Conservation (phyloP, 2,888 invertebrate genomes). For the Petrolisthes cinctipes region DNA sequence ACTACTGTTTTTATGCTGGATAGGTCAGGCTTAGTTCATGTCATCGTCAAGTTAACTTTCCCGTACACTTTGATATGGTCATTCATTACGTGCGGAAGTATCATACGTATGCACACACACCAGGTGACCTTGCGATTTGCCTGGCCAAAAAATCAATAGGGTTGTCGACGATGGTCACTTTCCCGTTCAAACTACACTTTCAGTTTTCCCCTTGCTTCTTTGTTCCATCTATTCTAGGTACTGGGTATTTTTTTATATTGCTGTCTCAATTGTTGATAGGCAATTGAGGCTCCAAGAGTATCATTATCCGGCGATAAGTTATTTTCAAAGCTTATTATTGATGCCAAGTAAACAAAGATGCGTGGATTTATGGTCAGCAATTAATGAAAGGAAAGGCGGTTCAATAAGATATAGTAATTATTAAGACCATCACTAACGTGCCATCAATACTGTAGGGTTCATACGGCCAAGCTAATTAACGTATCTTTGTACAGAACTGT, state of each 20-base stretch:
- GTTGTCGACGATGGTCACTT: constrained; percentile 28
- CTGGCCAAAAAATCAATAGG: constrained; percentile 51
- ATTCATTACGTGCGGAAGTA: neutral
- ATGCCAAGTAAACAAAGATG: too few species aligned
- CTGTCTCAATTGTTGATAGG: too few species aligned
- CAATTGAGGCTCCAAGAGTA: too few species aligned
- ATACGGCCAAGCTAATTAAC: too few species aligned
- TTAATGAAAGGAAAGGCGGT: too few species aligned
- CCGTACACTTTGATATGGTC: neutral
- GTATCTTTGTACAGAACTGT: too few species aligned
- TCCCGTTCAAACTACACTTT: neutral
- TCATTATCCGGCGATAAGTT: too few species aligned
- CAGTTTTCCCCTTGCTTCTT: neutral
- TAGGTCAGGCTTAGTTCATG: constrained; percentile 21
- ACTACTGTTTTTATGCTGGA: constrained; percentile 25
- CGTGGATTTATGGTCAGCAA: too few species aligned
- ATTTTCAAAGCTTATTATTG: too few species aligned
- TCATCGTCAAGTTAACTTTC: neutral
- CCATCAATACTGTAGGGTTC: too few species aligned
- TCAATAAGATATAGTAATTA: too few species aligned
- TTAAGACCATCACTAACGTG: too few species aligned
- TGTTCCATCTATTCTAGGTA: neutral
- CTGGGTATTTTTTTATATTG: neutral
- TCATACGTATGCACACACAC: neutral
- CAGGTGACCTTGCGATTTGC: constrained; percentile 47